Evolutionary conservation across 2,113 vertebrate genomes (phyloP), one percentile per base, ranked within the genome.

Genomic region (Gallinago jamesoni): DNA sequence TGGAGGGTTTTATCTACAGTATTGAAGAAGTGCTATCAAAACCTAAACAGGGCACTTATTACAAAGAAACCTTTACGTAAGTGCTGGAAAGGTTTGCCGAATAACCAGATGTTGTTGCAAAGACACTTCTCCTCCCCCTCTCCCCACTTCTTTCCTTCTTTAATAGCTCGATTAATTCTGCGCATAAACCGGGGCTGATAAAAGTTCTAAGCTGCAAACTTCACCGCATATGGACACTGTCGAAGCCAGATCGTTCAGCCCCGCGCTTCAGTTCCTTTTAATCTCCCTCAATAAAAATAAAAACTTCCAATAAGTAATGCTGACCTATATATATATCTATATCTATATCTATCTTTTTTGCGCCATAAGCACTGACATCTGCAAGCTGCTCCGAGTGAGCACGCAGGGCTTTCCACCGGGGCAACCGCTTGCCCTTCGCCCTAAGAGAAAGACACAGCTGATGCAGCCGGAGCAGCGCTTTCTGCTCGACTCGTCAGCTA

Each of bases 31-130:
- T 74, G 66, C 70, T 96, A 96, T 78, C 96, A 96, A 88, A 96
- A 93, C 84, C 93, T 92, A 95, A 96, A 70, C 87, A 95, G 93
- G 73, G 83, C 52, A 87, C 84, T 87, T 72, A 83, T 56, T 92
- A 94, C 89, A 90, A 95, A 97, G 94, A 94, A 92, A 90, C 89
- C 87, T 97, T 96, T 97, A 93, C 84, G 69, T 93, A 92, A 96
- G 84, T 21, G 79, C 85, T 96, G 93, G 89, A 89, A 95, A 94
- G 87, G 60, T 86, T 86, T 96, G 80, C 84, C 0, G 87, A 96
- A 92, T 89, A 91, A 89, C 96, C 93, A 97, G 93, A 97, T 96
- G 96, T 93, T 92, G 92, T 76, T 94, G 84, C 93, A 96, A 83
- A 94, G 90, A 90, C 55, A 27, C 52, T 93, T 93, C 93, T 95